These are phyloP conservation scores for Tenthredo livida DNA, from an alignment of 2,888 invertebrate species.

Conservation along the genomic window DNA sequence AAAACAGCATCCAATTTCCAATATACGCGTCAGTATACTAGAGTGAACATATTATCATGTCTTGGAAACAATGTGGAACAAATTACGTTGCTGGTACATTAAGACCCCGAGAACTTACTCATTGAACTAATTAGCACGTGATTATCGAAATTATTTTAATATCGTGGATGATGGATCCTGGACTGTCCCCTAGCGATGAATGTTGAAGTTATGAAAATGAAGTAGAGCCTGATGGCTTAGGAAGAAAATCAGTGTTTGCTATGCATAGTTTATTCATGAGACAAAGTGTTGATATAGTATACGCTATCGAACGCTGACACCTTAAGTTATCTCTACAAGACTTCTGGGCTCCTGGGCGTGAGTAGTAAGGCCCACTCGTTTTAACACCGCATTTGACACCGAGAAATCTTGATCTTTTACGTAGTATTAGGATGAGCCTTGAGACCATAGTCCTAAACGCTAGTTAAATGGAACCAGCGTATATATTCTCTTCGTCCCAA, in stretches of 20 bases:
- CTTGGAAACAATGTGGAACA: not conserved
- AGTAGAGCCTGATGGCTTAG: not conserved
- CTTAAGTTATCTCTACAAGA: conserved; percentile 41
- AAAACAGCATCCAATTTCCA: not conserved
- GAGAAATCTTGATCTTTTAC: conserved; percentile 12
- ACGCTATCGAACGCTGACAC: conserved; percentile 31
- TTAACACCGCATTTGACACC: conserved; percentile 5
- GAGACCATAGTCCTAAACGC: not conserved
- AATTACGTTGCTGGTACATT: not conserved
- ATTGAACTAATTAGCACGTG: not conserved
- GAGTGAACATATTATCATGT: not conserved
- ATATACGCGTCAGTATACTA: not conserved
- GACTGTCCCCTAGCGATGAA: not conserved
- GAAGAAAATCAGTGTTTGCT: not conserved
- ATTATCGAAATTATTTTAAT: not conserved
- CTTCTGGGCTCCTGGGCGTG: conserved; percentile 35
- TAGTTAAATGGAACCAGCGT: not conserved
- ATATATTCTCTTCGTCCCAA: not conserved
- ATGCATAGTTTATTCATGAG: conserved; percentile 35
- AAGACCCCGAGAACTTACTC: not conserved
- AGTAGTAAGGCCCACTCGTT: conserved; percentile 7
- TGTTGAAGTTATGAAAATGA: not conserved
- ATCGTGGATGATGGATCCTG: not conserved
- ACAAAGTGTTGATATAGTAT: conserved; percentile 17
- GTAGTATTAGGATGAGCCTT: not conserved